Evolutionary conservation across 2,113 vertebrate species (phyloP).

Genomic region (Pampusana beccarii): DNA sequence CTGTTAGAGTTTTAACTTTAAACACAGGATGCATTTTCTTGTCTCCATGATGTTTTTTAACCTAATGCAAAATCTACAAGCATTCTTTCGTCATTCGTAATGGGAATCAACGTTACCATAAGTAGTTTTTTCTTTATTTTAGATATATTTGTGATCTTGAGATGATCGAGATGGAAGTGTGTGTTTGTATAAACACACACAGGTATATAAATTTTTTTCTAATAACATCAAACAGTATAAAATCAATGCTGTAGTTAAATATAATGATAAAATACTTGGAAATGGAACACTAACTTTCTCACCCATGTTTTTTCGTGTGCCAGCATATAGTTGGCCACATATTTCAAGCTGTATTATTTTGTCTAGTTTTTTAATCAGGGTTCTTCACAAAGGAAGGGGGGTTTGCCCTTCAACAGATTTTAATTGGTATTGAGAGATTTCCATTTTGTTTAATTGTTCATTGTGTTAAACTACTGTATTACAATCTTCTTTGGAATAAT

Average conservation of each 20-base stretch:
- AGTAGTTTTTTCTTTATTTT: neutral
- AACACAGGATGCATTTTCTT: neutral
- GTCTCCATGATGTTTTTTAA: neutral
- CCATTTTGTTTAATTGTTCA: constrained; percentile 53
- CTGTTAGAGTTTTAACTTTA: neutral
- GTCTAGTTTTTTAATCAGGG: neutral
- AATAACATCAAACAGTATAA: neutral
- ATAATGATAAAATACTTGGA: neutral
- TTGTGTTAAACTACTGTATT: constrained; percentile 29
- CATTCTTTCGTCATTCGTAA: neutral
- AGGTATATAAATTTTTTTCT: neutral
- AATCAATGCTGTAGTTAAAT: neutral
- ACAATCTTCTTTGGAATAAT: constrained; percentile 45
- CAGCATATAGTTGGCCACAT: neutral
- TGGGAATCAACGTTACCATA: neutral
- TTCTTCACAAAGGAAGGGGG: neutral
- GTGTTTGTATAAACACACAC: neutral
- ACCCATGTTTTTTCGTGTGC: neutral
- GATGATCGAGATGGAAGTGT: neutral
- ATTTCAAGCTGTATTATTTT: neutral
- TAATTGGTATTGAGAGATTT: neutral
- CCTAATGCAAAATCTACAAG: neutral
- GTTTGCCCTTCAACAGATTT: constrained; percentile 3
- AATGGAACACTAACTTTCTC: neutral
- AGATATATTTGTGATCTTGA: neutral